A percentile compares a stretch with the other conserved stretches of the same genome.
Conservation (phyloP, 2,888 invertebrate species). For the Leucoma salicis region DNA sequence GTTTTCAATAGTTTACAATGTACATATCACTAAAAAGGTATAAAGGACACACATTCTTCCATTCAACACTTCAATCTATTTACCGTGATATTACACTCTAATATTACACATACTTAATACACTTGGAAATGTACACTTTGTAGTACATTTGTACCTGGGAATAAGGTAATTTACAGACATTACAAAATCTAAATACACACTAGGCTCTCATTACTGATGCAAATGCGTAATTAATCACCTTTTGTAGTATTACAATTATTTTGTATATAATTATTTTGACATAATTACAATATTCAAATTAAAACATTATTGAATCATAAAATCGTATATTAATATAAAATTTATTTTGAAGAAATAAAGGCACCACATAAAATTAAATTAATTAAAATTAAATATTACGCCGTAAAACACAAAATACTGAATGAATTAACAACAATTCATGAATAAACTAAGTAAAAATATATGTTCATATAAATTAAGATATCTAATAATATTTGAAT, state of each 20-base stretch:
- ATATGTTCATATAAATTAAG: not conserved
- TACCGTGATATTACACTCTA: slow-evolving; percentile 19
- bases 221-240: slow-evolving; percentile 42
- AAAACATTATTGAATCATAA: slow-evolving; percentile 29
- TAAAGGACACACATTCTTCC: slow-evolving; percentile 72
- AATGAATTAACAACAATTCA: slow-evolving; percentile 53
- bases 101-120: slow-evolving; percentile 37
- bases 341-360: slow-evolving; percentile 61
- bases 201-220: slow-evolving; percentile 29
- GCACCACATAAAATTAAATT: slow-evolving; percentile 73
- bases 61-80: slow-evolving; percentile 42
- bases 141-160: slow-evolving; percentile 19
- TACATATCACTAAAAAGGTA: slow-evolving; percentile 73
- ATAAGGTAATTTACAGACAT: slow-evolving; percentile 33
- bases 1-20: slow-evolving; percentile 80
- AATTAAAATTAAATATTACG: slow-evolving; percentile 52
- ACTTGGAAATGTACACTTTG: slow-evolving; percentile 36
- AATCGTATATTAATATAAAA: slow-evolving; percentile 44
- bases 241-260: too few relatives aligned
- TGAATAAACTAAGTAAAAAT: slow-evolving; percentile 37
- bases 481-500: not conserved
- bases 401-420: slow-evolving; percentile 69
- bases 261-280: slow-evolving; percentile 26
- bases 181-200: slow-evolving; percentile 31
- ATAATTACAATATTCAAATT: slow-evolving; percentile 39